Evolutionary conservation across 1,140 invertebrate species (phyloP), one percentile per base, ranked within the genome.

Genomic region (Apolygus lucorum): DNA sequence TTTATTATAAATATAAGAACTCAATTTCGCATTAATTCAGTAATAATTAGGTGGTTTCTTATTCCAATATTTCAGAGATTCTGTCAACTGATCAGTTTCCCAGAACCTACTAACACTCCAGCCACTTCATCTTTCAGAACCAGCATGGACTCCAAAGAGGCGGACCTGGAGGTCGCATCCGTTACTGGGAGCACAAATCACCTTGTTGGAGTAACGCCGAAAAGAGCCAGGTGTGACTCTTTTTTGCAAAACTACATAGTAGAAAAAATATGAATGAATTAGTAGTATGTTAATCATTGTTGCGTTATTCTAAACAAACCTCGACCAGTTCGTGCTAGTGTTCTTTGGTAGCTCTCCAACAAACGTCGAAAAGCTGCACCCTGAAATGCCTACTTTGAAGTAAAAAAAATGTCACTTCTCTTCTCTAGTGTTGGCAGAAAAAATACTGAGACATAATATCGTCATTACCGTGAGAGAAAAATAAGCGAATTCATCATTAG

Each of bases 211-310:
- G 27, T 63, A n/a, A 63, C 62, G 21, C 62, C 62, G 1, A 63
- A 63, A 63, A 63, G 62, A 25, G 27, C 14, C 21, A 63, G 62
- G 62, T n/a, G n/a, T n/a, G n/a, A n/a, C n/a, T n/a, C n/a, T n/a
- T n/a, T n/a, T n/a, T n/a, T n/a, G n/a, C n/a, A n/a, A n/a, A n/a
- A n/a, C n/a, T n/a, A n/a, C n/a, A n/a, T 63, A 25, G 24, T 25
- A 27, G 8, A 63, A 63, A 63, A 63, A 63, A 25, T 25, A 62
- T 63, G 21, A 14, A 25, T 2, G 17, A 63, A 2, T 63, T 63
- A 8, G 17, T 24, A 2, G 22, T 63, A 24, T 63, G 2, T 17
- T 8, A n/a, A 63, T 14, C 21, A 63, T 22, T 63, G 17, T n/a
- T 14, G 27, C 21, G 62, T 17, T 25, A 63, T 25, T 63, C 1